Evolutionary conservation across 2,888 invertebrate genomes (phyloP), one percentile per base, ranked within the genome.

Genomic region (Sinodicranocentrus sp.): DNA sequence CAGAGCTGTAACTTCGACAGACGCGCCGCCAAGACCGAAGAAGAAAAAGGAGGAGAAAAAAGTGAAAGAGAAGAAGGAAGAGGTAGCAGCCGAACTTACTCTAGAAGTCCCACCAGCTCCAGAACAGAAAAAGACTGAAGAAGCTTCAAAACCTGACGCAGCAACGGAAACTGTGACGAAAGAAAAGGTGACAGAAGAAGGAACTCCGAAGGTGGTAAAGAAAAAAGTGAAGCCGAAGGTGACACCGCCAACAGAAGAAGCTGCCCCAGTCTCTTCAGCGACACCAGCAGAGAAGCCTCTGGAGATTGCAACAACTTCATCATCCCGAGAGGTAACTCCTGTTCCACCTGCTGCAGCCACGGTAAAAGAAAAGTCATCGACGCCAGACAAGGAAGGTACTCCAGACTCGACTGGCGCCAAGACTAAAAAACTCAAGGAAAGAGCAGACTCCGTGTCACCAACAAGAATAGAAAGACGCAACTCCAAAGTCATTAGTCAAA

Each of bases 1-100:
- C 48, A 13, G 95, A 95, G 90, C 93, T 26, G 94, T 95, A n/a
- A 93, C 94, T 88, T 95, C 95, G 57, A 95, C 93, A 91, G 93
- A 93, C 89, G 92, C 92, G 1, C 71, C 73, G 13, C 13, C 70
- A 8, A 52, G 72, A 21, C 25, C 72, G 17, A 39, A 67, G 33
- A 13, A 26, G 92, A 88, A 93, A 94, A 70, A 70, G 28, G 68
- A 91, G 95, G 95, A 91, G 65, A 91, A 95, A 95, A 91, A 94
- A 85, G 84, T 57, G 85, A 88, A 85, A 78, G 86, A 82, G 76
- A 87, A 86, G 65, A 72, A 70, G 39, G 26, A 25, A 52, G 68
- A 73, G 44, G 65, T 26, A 8, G 75, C 68, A n/a, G 26, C 28
- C 26, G 17, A 15, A 44, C 19, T 33, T 6, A 0, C 67, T 15